Evolutionary conservation across 2,797 vertebrate genomes (phyloP), one percentile per base, ranked within the genome.

Genomic region (Chelmon rostratus): DNA sequence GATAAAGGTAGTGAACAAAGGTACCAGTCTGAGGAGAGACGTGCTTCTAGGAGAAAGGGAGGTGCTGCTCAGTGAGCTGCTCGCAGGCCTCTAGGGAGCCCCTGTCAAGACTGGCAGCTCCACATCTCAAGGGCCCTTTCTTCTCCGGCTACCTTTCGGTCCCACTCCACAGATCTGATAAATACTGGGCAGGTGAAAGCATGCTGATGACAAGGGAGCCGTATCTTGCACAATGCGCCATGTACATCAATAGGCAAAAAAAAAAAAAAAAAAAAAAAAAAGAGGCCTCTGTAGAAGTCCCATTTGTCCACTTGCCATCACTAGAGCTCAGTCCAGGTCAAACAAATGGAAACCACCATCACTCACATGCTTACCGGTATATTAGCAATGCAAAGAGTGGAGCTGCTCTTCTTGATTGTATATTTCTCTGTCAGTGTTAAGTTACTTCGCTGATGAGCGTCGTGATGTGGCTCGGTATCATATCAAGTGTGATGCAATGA

Each of bases 1-100:
- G 92, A 91, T 99, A 91, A 99, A 99, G 90, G 98, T 99, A 78
- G 96, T 99, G 58, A 99, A 99, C 95, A 99, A 98, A 87, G 98
- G 98, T 25, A 96, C 97, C 86, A 98, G 97, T 88, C 95, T 99
- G 75, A 98, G 97, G 95, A 95, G 98, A 89, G 96, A 99, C 84
- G 95, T 96, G 4, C 92, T 99, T 82, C 95, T 99, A 1, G 98
- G 98, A 1, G 97, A 99, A 82, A 95, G 96, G 85, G 97, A 99
- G 93, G 94, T 99, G 81, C 94, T 97, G 4, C 95, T 99, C 76
- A 95, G 96, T 2, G 74, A 97, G 78, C 94, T 99, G 79, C 95
- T 99, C 0, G 89, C 97, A 12, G 91, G 87, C 38, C 84, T 90
- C 81, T 96, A 96, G 93, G 80, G 84, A 85, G 40, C 54, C 23